phyloP scores from a whole-genome alignment of 2,888 invertebrate species.

The Rambutsinella grinnellia region DNA sequence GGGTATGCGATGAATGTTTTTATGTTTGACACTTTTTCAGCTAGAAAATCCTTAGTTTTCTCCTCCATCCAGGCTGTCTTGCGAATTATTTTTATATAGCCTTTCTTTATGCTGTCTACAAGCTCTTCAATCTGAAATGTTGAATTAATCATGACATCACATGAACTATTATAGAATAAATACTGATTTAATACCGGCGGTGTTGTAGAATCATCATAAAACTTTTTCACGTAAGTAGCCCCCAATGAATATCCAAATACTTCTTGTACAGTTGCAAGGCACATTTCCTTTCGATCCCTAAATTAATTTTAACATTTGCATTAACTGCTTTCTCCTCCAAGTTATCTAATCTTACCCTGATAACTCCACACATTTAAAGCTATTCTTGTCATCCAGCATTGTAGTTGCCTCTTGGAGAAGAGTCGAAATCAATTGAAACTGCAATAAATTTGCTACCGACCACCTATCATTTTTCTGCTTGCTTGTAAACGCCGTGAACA shows the following conservation, averaged over 20 bases:
- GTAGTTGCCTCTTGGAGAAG: slow-evolving; percentile 34
- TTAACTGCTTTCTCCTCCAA: background rate
- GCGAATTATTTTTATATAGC: slow-evolving; percentile 15
- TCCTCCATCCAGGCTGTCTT: slow-evolving; percentile 31
- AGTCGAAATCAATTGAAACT: slow-evolving; percentile 22
- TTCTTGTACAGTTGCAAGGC: slow-evolving; percentile 11
- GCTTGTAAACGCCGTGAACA: background rate
- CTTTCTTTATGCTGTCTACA: slow-evolving; percentile 14
- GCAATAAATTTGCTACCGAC: slow-evolving; percentile 22
- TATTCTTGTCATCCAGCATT: slow-evolving; percentile 29
- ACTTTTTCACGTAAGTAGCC: slow-evolving; percentile 17
- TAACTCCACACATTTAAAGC: slow-evolving; percentile 24
- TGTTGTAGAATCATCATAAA: slow-evolving; percentile 30
- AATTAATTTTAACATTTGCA: background rate
- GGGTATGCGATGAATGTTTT: slow-evolving; percentile 18
- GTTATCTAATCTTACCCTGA: slow-evolving; percentile 37
- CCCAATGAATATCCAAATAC: slow-evolving; percentile 42
- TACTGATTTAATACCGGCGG: too few relatives aligned
- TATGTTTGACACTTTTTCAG: slow-evolving; percentile 30
- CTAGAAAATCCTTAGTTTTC: slow-evolving; percentile 20
- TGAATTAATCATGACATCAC: background rate
- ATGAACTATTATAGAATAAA: background rate
- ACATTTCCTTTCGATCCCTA: slow-evolving; percentile 24
- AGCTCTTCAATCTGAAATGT: slow-evolving; percentile 34
- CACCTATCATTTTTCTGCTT: background rate